Conservation (phyloP, 1,140 invertebrate genomes). For the Drosophila leontia region DNA sequence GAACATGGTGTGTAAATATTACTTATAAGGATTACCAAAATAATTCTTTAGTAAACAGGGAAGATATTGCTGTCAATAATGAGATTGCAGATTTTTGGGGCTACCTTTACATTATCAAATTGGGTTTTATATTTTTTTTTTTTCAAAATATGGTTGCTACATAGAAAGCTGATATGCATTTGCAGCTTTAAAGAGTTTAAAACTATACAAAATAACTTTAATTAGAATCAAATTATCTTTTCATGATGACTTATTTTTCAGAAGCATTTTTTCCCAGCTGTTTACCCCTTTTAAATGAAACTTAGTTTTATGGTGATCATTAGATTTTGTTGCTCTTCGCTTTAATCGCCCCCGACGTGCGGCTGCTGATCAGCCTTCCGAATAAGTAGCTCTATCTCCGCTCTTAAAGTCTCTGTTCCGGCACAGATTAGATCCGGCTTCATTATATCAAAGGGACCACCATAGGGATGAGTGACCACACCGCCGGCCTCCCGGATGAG, state of each 20-base stretch:
- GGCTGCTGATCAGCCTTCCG: conserved; percentile 68
- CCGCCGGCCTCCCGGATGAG: conserved; percentile 92
- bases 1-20: background rate
- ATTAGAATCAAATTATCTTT: background rate
- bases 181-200: too few relatives aligned
- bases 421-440: conserved; percentile 88
- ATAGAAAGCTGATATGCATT: background rate
- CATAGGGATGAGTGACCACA: conserved; percentile 85
- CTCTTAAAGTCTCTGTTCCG: conserved; percentile 84
- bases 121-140: background rate
- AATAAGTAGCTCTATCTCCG: conserved; percentile 74
- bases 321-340: background rate
- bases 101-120: background rate
- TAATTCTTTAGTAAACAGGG: background rate
- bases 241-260: background rate
- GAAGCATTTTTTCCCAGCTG: background rate
- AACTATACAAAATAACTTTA: background rate
- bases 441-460: conserved; percentile 88
- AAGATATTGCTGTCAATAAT: background rate
- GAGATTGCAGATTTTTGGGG: background rate
- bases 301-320: background rate
- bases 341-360: conserved; percentile 55
- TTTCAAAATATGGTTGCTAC: background rate
- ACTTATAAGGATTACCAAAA: background rate
- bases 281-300: background rate